Conservation (phyloP, 2,797 vertebrate genomes). For the Cephalopachus bancanus region DNA sequence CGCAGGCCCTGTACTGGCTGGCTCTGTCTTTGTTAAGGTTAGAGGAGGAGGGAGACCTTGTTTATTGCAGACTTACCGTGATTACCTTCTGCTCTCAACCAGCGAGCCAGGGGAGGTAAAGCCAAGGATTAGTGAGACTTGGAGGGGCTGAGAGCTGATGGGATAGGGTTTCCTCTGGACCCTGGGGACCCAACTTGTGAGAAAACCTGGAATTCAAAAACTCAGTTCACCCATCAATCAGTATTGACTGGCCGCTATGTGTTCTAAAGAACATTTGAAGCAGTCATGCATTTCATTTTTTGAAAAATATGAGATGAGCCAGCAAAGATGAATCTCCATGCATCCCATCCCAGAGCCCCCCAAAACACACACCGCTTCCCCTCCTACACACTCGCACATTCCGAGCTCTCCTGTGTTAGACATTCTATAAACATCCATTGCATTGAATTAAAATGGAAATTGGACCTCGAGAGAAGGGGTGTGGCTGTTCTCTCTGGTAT, state of each 20-base stretch:
- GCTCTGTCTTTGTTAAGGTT: conserved; percentile 58
- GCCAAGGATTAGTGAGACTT: neutral
- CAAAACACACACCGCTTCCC: neutral
- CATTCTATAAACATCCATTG: neutral
- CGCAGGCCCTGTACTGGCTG: neutral
- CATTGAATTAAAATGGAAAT: neutral
- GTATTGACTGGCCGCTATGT: conserved; percentile 14
- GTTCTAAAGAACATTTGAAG: conserved; percentile 26
- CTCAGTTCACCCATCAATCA: neutral
- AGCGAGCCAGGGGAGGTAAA: neutral
- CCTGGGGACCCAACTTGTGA: conserved; percentile 46
- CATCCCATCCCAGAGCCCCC: neutral
- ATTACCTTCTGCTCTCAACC: neutral
- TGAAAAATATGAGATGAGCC: neutral
- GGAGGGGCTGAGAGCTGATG: neutral
- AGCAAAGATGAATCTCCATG: neutral
- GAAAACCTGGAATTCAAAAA: conserved; percentile 56
- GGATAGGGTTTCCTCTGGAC: conserved; percentile 18
- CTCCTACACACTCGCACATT: neutral
- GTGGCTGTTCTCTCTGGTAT: neutral
- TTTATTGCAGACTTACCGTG: conserved; percentile 55
- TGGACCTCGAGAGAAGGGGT: neutral
- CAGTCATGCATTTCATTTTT: conserved; percentile 45
- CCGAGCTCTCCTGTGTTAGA: neutral
- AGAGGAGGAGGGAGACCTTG: conserved; percentile 43